A percentile compares a stretch with the other conserved stretches of the same genome.
Conservation (phyloP, 2,888 invertebrate species). For the Watsonalla cultraria region DNA sequence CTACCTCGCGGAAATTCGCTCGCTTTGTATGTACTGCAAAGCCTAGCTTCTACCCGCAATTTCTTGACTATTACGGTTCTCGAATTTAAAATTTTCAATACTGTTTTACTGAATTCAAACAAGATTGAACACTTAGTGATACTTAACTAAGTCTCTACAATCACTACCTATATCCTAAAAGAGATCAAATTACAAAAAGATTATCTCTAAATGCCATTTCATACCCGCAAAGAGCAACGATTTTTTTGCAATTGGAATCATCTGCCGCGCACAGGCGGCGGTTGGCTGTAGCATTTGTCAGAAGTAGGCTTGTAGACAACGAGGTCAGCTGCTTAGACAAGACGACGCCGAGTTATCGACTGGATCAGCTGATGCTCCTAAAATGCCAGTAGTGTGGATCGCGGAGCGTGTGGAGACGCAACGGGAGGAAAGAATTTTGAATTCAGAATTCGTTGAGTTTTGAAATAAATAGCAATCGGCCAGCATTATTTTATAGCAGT, state of each 20-base stretch:
- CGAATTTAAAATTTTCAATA: too few relatives aligned
- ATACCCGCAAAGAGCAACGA: not conserved
- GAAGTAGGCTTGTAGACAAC: conserved; percentile 54
- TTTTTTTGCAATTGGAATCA: conserved; percentile 5
- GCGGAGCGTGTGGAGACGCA: conserved; percentile 31
- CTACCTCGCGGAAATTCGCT: too few relatives aligned
- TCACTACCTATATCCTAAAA: too few relatives aligned
- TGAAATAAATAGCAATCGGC: not conserved
- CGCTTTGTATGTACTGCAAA: too few relatives aligned
- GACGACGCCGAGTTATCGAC: conserved; percentile 73
- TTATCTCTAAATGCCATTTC: too few relatives aligned
- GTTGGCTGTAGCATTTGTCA: conserved; percentile 11
- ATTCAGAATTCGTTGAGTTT: not conserved
- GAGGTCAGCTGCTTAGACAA: conserved; percentile 67
- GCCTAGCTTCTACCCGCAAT: too few relatives aligned
- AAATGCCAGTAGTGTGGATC: conserved; percentile 52
- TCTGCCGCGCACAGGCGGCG: conserved; percentile 9
- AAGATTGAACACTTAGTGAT: too few relatives aligned
- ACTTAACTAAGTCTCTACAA: too few relatives aligned
- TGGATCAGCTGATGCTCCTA: conserved; percentile 62
- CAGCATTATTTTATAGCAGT: too few relatives aligned
- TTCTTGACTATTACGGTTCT: too few relatives aligned
- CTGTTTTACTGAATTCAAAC: too few relatives aligned
- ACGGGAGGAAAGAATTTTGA: not conserved
- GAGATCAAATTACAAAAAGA: too few relatives aligned